Conservation (phyloP, 2,113 vertebrate species). For the Chloroceryle aenea region DNA sequence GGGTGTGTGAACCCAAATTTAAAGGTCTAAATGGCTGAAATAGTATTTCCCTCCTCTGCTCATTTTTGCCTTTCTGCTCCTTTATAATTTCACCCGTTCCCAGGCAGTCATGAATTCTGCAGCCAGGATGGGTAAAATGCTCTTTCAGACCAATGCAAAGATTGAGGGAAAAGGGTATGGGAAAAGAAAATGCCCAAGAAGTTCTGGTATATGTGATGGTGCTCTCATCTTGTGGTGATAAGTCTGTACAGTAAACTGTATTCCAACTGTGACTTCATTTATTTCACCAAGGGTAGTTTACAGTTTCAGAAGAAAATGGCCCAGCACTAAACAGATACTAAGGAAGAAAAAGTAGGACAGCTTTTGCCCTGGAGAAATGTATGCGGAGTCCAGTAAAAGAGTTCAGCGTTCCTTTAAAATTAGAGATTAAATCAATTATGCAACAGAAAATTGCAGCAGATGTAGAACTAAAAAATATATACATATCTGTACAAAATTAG, state of each 20-base stretch:
- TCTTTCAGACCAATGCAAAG: not conserved
- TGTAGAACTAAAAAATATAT: constrained; percentile 66
- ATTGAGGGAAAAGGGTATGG: not conserved
- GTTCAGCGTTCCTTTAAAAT: constrained; percentile 80
- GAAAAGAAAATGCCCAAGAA: not conserved
- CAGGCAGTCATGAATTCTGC: not conserved
- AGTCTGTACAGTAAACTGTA: constrained; percentile 42
- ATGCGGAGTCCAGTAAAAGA: constrained; percentile 77
- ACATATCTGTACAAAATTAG: constrained; percentile 71
- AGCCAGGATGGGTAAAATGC: not conserved
- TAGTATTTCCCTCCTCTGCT: not conserved
- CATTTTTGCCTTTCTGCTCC: not conserved
- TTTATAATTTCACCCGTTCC: not conserved
- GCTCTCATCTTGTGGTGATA: constrained; percentile 37
- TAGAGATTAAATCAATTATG: constrained; percentile 87
- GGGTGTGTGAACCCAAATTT: accelerated
- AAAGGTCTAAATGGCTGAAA: not conserved
- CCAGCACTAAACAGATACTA: constrained; percentile 78
- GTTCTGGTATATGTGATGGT: not conserved
- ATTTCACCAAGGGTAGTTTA: constrained; percentile 78
- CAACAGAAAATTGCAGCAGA: constrained; percentile 79
- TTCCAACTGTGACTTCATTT: constrained; percentile 79
- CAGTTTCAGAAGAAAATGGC: constrained; percentile 64
- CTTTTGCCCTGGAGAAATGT: constrained; percentile 82
- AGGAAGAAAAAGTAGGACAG: constrained; percentile 80